These are phyloP conservation scores for Bombus confusus DNA, from an alignment of 1,140 invertebrate genomes.

Conservation along the genomic window DNA sequence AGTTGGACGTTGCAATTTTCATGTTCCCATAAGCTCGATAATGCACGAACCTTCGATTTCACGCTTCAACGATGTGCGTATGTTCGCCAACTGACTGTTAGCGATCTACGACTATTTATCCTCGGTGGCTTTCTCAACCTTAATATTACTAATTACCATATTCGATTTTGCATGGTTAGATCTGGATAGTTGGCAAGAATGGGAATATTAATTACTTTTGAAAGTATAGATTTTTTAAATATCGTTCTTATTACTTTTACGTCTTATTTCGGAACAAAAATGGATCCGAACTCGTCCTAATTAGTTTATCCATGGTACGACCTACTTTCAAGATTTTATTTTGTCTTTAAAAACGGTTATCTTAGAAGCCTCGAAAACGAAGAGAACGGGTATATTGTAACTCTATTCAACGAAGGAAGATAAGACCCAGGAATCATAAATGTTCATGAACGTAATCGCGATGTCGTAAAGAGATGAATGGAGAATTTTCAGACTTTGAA, in stretches of 20 bases:
- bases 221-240: not conserved
- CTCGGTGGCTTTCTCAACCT: not conserved
- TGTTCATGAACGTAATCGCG: not conserved
- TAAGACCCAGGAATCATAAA: not conserved
- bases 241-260: not conserved
- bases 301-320: not conserved
- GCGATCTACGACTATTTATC: not conserved
- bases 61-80: not conserved
- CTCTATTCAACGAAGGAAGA: not conserved
- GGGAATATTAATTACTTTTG: not conserved
- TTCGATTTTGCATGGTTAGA: not conserved
- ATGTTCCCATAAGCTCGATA: conserved; percentile 27
- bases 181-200: not conserved
- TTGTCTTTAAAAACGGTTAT: not conserved
- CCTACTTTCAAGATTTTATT: not conserved
- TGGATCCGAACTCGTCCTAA: not conserved
- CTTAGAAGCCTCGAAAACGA: not conserved
- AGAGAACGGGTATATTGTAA: not conserved
- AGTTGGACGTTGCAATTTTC: conserved; percentile 17
- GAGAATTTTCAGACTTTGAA: not conserved
- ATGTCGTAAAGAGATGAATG: not conserved
- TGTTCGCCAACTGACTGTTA: not conserved
- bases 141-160: not conserved
- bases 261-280: not conserved
- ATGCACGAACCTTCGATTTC: not conserved